Base-by-base conservation (phyloP, 1,140 invertebrate species). In the Tetramorium parvispinum region DNA sequence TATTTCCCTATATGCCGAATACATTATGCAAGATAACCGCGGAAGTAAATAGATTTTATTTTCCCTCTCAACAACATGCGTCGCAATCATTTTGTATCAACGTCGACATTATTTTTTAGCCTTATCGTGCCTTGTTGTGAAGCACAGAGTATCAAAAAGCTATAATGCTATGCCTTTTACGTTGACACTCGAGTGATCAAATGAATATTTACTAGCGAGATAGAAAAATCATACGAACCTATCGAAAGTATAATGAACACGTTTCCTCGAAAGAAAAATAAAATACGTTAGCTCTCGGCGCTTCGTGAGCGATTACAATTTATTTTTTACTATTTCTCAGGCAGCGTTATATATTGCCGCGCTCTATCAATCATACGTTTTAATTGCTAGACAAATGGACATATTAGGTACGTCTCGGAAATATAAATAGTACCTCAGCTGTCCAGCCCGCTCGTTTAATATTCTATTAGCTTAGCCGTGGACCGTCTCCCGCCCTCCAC, bases 321-420 rank as follows among this genome's bases (percentile, higher is more conserved):
- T 89, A 87, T 92, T 90, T 89, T 87, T 82, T 86, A 73, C 81
- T 76, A 86, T 85, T 91, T 89, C 87, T 88, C 10, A 65, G 55
- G 51, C 49, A 85, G 81, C 66, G 66, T 75, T 85, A 87, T 71
- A 88, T 27, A 40, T 85, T 61, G 40, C 77, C 82, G 21, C 49
- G 32, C 66, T 79, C 90, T 86, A 93, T 94, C 93, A 93, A 94
- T 94, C 93, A 94, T 88, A 61, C 63, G 70, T 91, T 93, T 93
- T 93, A 94, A 93, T 94, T 94, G 91, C 88, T 88, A 89, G 93
- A 93, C 92, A 92, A 93, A 92, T 92, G 89, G 89, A 87, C 90
- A 77, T 89, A 92, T 92, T 93, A 93, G 87, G 88, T 85, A 91
- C 89, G 91, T 90, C 65, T 57, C 65, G 37, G 46, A 76, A 91